Percentiles rank a stretch among this genome's conserved stretches.
Evolutionary conservation across 2,888 invertebrate species (phyloP).

Genomic region (Sarcophaga caerulescens): DNA sequence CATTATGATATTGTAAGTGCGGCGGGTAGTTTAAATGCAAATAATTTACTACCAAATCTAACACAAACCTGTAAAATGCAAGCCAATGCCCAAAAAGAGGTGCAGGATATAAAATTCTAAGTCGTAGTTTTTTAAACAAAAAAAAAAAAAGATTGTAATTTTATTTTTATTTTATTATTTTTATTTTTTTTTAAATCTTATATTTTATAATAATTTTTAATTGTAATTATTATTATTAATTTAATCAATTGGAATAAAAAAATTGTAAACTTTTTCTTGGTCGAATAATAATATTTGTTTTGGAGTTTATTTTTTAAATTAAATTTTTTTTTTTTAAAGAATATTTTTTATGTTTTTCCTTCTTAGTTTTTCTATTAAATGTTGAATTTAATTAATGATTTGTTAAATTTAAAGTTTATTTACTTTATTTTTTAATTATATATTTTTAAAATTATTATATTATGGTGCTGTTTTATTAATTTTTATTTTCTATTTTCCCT

Average conservation of each 20-base stretch:
- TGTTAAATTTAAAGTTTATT: neutral
- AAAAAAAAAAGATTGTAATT: slow-evolving; percentile 14
- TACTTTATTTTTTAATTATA: neutral
- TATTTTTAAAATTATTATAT: slow-evolving; percentile 17
- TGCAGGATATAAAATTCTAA: slow-evolving; percentile 91
- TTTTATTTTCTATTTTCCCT: too few relatives aligned
- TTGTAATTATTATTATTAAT: neutral
- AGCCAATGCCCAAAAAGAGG: slow-evolving; percentile 92
- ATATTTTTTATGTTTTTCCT: neutral
- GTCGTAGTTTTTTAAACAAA: slow-evolving; percentile 63
- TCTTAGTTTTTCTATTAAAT: slow-evolving; percentile 25
- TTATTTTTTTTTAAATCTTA: slow-evolving; percentile 46
- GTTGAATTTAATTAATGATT: slow-evolving; percentile 46
- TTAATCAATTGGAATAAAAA: too few relatives aligned
- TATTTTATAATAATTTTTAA: slow-evolving; percentile 50
- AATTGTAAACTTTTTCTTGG: too few relatives aligned
- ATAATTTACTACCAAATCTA: slow-evolving; percentile 77
- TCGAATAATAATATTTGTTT: slow-evolving; percentile 47
- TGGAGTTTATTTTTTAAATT: too few relatives aligned
- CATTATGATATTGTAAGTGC: slow-evolving; percentile 64
- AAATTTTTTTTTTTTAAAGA: neutral
- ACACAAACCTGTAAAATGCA: slow-evolving; percentile 86
- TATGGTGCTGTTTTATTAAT: slow-evolving; percentile 54
- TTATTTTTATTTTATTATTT: slow-evolving; percentile 43
- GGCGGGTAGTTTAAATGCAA: slow-evolving; percentile 77